Conservation (phyloP, 2,113 vertebrate genomes). For the Buteo buteo region DNA sequence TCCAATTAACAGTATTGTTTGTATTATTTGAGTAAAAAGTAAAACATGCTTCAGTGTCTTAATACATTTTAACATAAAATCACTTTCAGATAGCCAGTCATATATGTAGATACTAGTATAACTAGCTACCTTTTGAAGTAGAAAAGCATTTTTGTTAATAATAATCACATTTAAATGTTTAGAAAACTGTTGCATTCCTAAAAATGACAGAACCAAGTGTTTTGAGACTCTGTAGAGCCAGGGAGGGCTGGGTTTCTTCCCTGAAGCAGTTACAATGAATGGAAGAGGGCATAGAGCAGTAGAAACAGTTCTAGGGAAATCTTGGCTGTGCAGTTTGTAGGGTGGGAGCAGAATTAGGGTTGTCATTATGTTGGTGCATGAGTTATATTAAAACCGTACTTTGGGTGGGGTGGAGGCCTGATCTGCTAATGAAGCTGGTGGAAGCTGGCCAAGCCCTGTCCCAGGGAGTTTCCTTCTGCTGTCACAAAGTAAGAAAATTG, state of each 20-base stretch:
- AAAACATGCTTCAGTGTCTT: background rate
- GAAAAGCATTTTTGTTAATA: background rate
- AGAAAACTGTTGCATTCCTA: background rate
- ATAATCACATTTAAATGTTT: background rate
- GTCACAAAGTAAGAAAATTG: background rate
- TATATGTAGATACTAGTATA: background rate
- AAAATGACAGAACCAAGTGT: background rate
- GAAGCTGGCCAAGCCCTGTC: background rate
- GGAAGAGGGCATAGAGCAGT: background rate
- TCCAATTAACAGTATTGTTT: background rate
- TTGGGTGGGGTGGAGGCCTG: background rate
- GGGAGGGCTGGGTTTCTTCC: background rate
- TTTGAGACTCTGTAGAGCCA: background rate
- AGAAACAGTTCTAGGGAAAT: background rate
- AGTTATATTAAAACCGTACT: background rate
- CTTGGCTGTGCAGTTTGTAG: background rate
- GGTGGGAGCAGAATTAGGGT: background rate
- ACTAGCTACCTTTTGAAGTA: background rate
- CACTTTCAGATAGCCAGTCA: background rate
- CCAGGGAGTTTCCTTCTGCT: background rate
- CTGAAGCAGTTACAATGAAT: accelerated
- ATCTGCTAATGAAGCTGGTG: background rate
- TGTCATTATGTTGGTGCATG: background rate
- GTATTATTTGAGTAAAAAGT: background rate
- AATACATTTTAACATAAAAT: background rate